These are phyloP conservation scores for Platyscapa corneri DNA, from an alignment of 1,140 invertebrate genomes.

Conservation along the genomic window DNA sequence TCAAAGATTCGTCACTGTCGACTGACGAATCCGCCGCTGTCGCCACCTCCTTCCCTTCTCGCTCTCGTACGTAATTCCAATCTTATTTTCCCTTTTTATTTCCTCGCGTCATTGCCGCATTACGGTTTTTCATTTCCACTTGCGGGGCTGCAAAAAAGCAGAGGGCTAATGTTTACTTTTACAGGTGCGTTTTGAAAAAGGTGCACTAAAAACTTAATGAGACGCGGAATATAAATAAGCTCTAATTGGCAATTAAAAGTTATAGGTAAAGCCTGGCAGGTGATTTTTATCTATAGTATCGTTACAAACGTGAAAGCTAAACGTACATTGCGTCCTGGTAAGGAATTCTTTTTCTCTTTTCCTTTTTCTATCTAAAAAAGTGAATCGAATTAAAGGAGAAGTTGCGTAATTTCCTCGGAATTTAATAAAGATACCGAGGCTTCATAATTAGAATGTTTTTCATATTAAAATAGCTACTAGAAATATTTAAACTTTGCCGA, in stretches of 20 bases:
- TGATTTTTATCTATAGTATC: conserved; percentile 33
- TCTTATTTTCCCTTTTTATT: not conserved
- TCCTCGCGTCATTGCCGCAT: not conserved
- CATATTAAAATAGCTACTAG: no score
- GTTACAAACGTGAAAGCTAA: conserved; percentile 7
- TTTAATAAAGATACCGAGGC: not conserved
- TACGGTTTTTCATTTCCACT: not conserved
- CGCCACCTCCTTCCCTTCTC: no score
- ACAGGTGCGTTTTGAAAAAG: not conserved
- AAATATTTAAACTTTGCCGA: not conserved
- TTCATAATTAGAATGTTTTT: conserved; percentile 47
- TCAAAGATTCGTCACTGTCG: conserved; percentile 45
- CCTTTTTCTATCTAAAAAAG: no score
- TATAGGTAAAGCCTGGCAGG: conserved; percentile 5
- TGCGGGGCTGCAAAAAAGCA: not conserved
- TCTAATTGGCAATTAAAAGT: conserved; percentile 51
- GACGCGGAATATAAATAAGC: conserved; percentile 34
- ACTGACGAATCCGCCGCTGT: not conserved
- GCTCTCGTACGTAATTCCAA: not conserved
- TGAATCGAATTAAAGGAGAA: conserved; percentile 17
- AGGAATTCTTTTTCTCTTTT: conserved; percentile 37
- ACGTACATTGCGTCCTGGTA: not conserved
- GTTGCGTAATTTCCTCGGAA: conserved; percentile 14
- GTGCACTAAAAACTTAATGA: not conserved
- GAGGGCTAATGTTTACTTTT: not conserved